Percentiles rank a stretch among this genome's conserved stretches.
These are phyloP conservation scores for Montipora cactus DNA, from an alignment of 64 coral and sea anemone genomes.

Conservation along the genomic window DNA sequence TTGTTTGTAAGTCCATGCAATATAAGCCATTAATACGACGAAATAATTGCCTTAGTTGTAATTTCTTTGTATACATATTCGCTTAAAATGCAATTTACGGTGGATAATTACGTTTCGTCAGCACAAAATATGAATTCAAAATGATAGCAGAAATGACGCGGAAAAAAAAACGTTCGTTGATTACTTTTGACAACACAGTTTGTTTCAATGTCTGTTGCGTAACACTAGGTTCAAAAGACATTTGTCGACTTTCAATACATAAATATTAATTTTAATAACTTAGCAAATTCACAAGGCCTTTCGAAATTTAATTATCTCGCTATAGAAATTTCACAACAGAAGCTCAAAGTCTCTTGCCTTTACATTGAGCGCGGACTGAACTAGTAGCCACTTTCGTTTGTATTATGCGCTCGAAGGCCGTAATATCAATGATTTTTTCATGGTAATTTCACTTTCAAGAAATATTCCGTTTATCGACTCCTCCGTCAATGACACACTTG, in stretches of 20 bases:
- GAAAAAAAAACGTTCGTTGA: neutral
- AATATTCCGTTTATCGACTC: constrained; percentile 22
- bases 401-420: neutral
- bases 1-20: constrained; percentile 78
- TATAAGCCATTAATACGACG: constrained; percentile 82
- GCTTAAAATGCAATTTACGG: constrained; percentile 93
- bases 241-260: neutral
- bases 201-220: constrained; percentile 19
- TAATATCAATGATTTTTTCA: neutral
- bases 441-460: constrained; percentile 9
- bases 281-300: constrained; percentile 46
- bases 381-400: neutral
- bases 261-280: constrained; percentile 54
- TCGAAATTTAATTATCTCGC: constrained; percentile 47
- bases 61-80: constrained; percentile 87
- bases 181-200: constrained; percentile 21
- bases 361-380: neutral
- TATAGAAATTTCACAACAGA: constrained; percentile 25
- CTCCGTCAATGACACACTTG: neutral
- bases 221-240: neutral
- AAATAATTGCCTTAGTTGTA: constrained; percentile 87
- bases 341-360: neutral
- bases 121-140: constrained; percentile 39
- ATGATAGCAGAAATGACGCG: neutral
- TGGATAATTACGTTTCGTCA: constrained; percentile 57